Evolutionary conservation across 2,888 invertebrate species (phyloP).

Genomic region (Tanypteryx hageni): DNA sequence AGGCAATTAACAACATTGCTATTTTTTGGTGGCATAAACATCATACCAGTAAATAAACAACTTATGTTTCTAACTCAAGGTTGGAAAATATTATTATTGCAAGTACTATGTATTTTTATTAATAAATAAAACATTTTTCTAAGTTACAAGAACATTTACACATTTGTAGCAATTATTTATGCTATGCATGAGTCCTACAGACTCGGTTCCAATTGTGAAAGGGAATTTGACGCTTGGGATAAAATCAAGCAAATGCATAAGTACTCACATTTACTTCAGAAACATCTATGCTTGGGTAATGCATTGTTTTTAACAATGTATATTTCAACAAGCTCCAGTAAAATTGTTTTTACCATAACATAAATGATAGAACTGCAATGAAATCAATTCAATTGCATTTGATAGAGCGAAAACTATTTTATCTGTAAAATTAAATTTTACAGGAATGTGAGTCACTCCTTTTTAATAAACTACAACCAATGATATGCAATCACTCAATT

Average conservation of each 20-base stretch:
- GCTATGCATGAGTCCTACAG: constrained; percentile 20
- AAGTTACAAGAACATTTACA: constrained; percentile 56
- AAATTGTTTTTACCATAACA: constrained; percentile 9
- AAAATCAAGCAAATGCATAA: constrained; percentile 49
- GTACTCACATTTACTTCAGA: constrained; percentile 48
- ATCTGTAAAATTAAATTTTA: not conserved
- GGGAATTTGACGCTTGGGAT: constrained; percentile 41
- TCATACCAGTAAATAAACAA: not conserved
- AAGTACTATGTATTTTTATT: constrained; percentile 54
- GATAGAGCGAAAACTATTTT: not conserved
- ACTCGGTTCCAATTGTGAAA: constrained; percentile 8
- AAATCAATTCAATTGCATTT: too few species aligned
- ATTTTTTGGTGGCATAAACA: not conserved
- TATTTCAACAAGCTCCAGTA: constrained; percentile 34
- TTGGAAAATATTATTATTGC: constrained; percentile 30
- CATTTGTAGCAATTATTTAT: constrained; percentile 45
- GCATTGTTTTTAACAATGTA: constrained; percentile 18
- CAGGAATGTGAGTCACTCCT: constrained; percentile 3
- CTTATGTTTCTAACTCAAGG: not conserved
- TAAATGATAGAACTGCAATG: not conserved
- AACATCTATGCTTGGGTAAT: constrained; percentile 43
- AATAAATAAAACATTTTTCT: constrained; percentile 59
- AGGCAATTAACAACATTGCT: not conserved
- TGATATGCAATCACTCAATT: constrained; percentile 48
- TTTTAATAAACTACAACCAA: constrained; percentile 26